phyloP scores from a whole-genome alignment of 2,113 vertebrate species.

The Thamnaconus septentrionalis region DNA sequence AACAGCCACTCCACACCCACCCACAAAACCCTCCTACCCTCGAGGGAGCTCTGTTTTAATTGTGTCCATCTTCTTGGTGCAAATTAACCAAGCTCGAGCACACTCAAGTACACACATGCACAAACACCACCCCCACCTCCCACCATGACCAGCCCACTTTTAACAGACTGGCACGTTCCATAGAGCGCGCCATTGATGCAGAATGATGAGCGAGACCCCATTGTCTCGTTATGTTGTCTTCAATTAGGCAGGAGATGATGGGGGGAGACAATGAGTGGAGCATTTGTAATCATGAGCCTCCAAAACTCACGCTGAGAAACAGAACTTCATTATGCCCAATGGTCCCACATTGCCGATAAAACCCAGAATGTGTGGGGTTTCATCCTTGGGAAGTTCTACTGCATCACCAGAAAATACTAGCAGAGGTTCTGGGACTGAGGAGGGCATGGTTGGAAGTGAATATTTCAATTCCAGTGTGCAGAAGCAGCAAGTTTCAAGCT shows the following conservation, averaged over 20 bases:
- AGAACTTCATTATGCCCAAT: constrained; percentile 75
- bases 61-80: constrained; percentile 71
- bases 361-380: constrained; percentile 50
- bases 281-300: constrained; percentile 74
- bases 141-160: constrained; percentile 19
- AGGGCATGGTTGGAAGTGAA: constrained; percentile 25
- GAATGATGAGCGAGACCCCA: constrained; percentile 64
- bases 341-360: constrained; percentile 68
- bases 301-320: constrained; percentile 68
- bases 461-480: constrained; percentile 23
- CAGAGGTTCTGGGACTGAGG: constrained; percentile 51
- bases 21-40: constrained; percentile 24
- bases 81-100: constrained; percentile 68
- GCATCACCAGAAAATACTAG: constrained; percentile 54
- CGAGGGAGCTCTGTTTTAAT: constrained; percentile 66
- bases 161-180: constrained; percentile 67
- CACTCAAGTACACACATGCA: constrained; percentile 44
- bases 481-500: constrained; percentile 42
- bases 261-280: constrained; percentile 65
- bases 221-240: constrained; percentile 72
- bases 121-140: constrained; percentile 7
- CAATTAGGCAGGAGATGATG: constrained; percentile 73
- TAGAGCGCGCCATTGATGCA: constrained; percentile 59
- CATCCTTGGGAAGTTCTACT: constrained; percentile 56
- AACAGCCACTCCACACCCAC: constrained; percentile 28